phyloP scores from a whole-genome alignment of 2,797 vertebrate genomes.

The Notamacropus eugenii region DNA sequence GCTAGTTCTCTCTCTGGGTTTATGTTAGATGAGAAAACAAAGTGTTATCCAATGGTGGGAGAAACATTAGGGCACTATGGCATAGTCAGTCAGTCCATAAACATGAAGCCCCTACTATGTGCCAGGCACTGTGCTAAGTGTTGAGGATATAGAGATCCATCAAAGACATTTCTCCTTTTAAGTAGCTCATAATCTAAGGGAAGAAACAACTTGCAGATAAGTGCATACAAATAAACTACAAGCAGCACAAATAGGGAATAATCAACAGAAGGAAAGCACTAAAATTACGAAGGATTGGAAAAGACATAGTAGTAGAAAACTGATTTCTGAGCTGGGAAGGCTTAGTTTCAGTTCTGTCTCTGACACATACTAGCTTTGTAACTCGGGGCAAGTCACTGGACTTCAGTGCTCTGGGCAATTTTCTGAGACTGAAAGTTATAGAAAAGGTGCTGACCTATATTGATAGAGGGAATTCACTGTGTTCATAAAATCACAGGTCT shows the following conservation, averaged over 20 bases:
- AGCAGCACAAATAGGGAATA: not conserved
- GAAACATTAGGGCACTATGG: not conserved
- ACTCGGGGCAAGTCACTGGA: not conserved
- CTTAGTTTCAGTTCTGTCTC: not conserved
- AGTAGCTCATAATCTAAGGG: not conserved
- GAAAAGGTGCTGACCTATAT: not conserved
- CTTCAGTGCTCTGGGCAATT: not conserved
- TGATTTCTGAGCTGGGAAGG: not conserved
- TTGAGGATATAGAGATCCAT: not conserved
- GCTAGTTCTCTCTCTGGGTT: not conserved
- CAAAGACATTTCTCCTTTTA: not conserved
- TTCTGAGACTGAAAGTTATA: not conserved
- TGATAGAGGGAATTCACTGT: not conserved
- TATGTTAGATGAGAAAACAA: not conserved
- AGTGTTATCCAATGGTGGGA: not conserved
- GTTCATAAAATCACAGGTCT: not conserved
- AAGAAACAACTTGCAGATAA: not conserved
- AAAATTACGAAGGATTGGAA: not conserved
- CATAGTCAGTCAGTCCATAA: not conserved
- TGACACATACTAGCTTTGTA: not conserved
- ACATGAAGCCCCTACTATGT: not conserved
- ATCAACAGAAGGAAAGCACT: not conserved
- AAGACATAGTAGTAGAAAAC: not conserved
- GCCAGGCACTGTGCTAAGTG: not conserved
- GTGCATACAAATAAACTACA: not conserved